Evolutionary conservation across 2,113 vertebrate species (phyloP), one percentile per base, ranked within the genome.

Genomic region (Emydocephalus ijimae): DNA sequence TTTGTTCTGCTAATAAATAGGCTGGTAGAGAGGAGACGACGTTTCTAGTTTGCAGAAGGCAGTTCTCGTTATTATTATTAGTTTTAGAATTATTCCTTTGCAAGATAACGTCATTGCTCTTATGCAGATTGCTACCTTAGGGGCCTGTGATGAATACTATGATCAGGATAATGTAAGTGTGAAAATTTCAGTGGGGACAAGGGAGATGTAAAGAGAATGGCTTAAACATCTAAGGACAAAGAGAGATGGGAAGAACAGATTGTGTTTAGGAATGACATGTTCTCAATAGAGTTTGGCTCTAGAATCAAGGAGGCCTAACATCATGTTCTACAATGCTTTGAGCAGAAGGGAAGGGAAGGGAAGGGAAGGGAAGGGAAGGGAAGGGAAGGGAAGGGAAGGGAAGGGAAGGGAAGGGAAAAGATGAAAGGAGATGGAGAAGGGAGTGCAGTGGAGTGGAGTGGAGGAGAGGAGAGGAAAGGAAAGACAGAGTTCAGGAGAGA

Each of bases 11-110:
- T 14, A 85, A 29, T 90, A 91, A 81, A 57, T 90, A 92, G 92
- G 81, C 81, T 29, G 74, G n/a, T 89, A 88, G 50, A 94, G 85
- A 91, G 89, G 50, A 94, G 81, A 91, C 24, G 59, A 90, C 45
- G 4, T 87, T 74, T n/a, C 81, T 15, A 1, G 15, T 4, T 39
- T n/a, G 24, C 48, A 20, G 64, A 88, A 88, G 20, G 50, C 34
- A 29, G 6, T 6, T 20, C 26, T 29, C 23, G 15, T 48, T 7
- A 2, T 48, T 90, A 34, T 39, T 20, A 81, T 39, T 21, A 39
- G 34, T 12, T 18, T 54, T 81, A 54, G 9, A 43, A 48, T 50
- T 69, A 64, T 54, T 39, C 12, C 56, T 64, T 39, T 52, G 45
- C n/a, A 69, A 55, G 14, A 9, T 8, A 10, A 34, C 3, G 23